A percentile compares a stretch with the other conserved stretches of the same genome.
Evolutionary conservation across 2,888 invertebrate species (phyloP).

Genomic region (Hoplodrina ambigua): DNA sequence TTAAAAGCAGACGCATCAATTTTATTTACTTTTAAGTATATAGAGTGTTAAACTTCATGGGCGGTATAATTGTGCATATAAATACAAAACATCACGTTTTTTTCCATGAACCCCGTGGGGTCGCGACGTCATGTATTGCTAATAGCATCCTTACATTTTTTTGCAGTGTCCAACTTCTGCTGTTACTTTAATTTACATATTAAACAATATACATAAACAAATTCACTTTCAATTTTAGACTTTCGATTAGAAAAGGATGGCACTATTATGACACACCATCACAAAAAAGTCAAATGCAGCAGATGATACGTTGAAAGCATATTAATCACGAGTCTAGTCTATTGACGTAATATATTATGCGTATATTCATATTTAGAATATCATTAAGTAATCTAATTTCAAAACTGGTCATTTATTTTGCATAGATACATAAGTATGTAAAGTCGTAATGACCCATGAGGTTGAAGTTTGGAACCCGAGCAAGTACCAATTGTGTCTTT

Average conservation of each 20-base stretch:
- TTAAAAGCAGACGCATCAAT: no score
- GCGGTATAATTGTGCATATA: no score
- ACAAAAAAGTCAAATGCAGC: slow-evolving; percentile 3
- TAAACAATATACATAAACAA: not conserved
- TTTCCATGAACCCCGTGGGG: not conserved
- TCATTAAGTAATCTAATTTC: slow-evolving; percentile 5
- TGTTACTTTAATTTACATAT: not conserved
- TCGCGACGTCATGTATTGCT: not conserved
- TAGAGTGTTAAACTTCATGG: not conserved
- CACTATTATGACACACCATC: not conserved
- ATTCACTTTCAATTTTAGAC: not conserved
- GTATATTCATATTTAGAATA: not conserved
- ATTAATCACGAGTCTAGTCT: slow-evolving; percentile 1
- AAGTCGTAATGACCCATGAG: no score
- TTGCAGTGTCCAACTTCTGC: not conserved
- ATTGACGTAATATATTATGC: not conserved
- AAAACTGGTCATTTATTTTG: not conserved
- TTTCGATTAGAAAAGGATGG: slow-evolving; percentile 5
- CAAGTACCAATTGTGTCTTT: no score
- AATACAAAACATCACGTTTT: not conserved
- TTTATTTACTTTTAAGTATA: no score
- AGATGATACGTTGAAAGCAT: not conserved
- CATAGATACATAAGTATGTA: not conserved
- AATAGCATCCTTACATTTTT: not conserved
- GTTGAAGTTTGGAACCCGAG: no score